These are phyloP conservation scores for Pristis pectinata DNA, from an alignment of 2,797 vertebrate species.

Conservation along the genomic window DNA sequence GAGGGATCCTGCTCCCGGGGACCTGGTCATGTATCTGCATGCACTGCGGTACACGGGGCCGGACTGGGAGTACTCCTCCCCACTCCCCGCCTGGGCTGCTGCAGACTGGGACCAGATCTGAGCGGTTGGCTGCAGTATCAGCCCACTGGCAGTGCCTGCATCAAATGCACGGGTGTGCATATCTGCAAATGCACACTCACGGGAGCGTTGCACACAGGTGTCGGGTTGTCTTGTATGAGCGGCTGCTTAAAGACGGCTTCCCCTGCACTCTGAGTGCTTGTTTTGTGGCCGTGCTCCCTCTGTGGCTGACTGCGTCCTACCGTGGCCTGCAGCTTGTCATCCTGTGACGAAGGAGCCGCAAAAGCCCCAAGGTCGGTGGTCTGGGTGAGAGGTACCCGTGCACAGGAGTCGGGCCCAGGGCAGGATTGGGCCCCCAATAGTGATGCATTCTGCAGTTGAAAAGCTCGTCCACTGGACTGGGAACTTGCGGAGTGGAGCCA, in stretches of 20 bases:
- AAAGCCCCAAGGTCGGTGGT: neutral
- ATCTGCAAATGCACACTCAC: neutral
- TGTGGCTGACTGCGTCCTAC: neutral
- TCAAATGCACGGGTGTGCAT: neutral
- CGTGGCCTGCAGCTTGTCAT: neutral
- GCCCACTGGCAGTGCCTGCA: neutral
- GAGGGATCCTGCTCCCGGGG: slow-evolving; percentile 76
- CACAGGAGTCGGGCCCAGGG: too few species aligned
- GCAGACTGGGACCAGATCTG: slow-evolving; percentile 74
- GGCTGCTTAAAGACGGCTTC: neutral
- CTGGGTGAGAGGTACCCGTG: neutral
- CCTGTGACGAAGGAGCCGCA: neutral
- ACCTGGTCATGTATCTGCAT: slow-evolving; percentile 92
- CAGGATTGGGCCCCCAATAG: neutral
- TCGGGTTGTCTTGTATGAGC: neutral
- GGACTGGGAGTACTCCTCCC: slow-evolving; percentile 83
- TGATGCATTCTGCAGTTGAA: neutral
- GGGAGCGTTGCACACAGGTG: neutral
- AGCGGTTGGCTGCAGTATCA: neutral
- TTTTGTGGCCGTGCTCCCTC: neutral
- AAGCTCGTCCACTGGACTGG: neutral
- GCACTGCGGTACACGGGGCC: slow-evolving; percentile 85
- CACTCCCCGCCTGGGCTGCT: slow-evolving; percentile 78
- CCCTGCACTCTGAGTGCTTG: neutral
- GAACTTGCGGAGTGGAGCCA: neutral